A percentile compares a stretch with the other conserved stretches of the same genome.
Conservation (phyloP, 64 coral and sea anemone species). For the Montipora efflorescens region DNA sequence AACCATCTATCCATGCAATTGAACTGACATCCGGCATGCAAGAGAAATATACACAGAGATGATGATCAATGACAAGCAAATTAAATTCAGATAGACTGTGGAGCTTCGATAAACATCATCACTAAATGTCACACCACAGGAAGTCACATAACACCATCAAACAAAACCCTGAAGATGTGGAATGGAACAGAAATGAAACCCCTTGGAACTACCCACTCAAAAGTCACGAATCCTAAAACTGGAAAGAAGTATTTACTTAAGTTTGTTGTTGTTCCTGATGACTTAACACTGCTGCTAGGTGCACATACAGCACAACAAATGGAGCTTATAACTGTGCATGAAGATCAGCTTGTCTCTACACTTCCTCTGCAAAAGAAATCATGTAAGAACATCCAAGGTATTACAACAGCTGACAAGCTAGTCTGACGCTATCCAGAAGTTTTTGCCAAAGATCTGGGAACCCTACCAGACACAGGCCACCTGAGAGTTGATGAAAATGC, state of each 20-base stretch:
- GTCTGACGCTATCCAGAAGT: too few relatives aligned
- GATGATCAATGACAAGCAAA: constrained; percentile 32
- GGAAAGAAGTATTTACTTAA: not conserved
- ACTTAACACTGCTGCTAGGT: not conserved
- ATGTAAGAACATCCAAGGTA: too few relatives aligned
- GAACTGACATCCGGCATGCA: constrained; percentile 2
- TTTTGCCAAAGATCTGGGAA: too few relatives aligned
- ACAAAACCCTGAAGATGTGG: not conserved
- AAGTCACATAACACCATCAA: not conserved
- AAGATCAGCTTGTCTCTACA: too few relatives aligned
- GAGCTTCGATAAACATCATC: constrained; percentile 32
- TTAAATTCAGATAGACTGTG: constrained; percentile 12
- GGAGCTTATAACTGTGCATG: too few relatives aligned
- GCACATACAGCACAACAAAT: too few relatives aligned
- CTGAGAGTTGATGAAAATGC: too few relatives aligned
- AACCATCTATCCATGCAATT: constrained; percentile 41
- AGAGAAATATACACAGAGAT: constrained; percentile 59
- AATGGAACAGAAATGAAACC: constrained; percentile 29
- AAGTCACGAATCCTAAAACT: not conserved
- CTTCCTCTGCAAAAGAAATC: too few relatives aligned
- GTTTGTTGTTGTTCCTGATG: not conserved
- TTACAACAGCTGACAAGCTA: too few relatives aligned
- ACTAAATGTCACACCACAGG: constrained; percentile 9
- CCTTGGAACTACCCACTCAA: too few relatives aligned
- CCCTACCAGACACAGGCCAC: too few relatives aligned